phyloP scores from a whole-genome alignment of 64 coral and sea anemone species.

The Montipora sp. region DNA sequence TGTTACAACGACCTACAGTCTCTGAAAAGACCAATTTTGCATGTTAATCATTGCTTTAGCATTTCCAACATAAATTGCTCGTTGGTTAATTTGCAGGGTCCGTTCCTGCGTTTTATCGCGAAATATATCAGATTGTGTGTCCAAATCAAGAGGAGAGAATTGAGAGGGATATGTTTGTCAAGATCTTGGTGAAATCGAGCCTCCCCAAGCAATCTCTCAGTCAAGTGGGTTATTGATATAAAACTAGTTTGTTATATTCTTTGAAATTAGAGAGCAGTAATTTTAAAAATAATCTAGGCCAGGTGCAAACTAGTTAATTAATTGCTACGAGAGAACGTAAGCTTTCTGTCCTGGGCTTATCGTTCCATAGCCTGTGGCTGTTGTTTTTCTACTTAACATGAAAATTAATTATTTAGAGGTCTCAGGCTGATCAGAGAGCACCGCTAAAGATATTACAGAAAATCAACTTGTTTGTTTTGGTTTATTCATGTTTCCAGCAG shows the following conservation, averaged over 20 bases:
- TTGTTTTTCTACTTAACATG: background rate
- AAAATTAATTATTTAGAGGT: background rate
- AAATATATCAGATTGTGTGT: conserved; percentile 91
- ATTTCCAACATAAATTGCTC: background rate
- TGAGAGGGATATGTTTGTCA: conserved; percentile 87
- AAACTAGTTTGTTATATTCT: background rate
- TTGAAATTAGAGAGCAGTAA: background rate
- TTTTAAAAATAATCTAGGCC: no score
- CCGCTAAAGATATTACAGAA: background rate
- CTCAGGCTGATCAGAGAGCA: background rate
- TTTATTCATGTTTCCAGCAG: background rate
- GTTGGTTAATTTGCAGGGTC: conserved; percentile 64
- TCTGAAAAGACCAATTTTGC: background rate
- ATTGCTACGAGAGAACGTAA: no score
- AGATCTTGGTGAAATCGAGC: conserved; percentile 90
- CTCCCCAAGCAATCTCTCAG: conserved; percentile 84
- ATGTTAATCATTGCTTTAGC: background rate
- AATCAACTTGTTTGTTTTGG: background rate
- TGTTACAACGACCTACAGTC: background rate
- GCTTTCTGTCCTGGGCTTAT: background rate
- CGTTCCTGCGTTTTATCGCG: conserved; percentile 80
- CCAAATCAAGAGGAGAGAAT: conserved; percentile 88
- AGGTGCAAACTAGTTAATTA: no score
- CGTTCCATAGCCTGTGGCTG: background rate
- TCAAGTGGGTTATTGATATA: conserved; percentile 37